Percentiles rank a stretch among this genome's conserved stretches.
Conservation (phyloP, 2,888 invertebrate species). For the Heliconius aoede region DNA sequence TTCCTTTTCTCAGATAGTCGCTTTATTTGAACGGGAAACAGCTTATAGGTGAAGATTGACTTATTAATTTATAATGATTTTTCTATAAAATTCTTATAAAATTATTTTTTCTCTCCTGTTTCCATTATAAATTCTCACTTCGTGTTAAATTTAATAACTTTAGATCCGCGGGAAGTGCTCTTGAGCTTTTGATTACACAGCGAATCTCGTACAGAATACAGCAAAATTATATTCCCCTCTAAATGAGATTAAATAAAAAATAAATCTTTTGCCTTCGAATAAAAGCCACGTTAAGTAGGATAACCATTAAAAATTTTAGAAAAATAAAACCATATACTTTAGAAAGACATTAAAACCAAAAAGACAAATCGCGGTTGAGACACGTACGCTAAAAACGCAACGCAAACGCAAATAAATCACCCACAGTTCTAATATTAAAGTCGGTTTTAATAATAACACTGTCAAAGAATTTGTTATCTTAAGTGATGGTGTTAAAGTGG, state of each 20-base stretch:
- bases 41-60: too few species aligned
- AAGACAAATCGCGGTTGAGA: constrained; percentile 52
- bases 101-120: too few species aligned
- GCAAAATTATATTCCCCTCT: too few species aligned
- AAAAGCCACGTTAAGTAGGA: neutral
- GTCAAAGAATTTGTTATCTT: constrained; percentile 48
- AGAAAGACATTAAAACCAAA: constrained; percentile 35
- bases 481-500: constrained; percentile 55
- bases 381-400: constrained; percentile 63
- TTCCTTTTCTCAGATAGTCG: too few species aligned
- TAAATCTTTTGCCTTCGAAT: neutral
- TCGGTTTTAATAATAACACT: constrained; percentile 51
- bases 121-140: too few species aligned
- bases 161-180: too few species aligned
- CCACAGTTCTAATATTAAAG: constrained; percentile 75
- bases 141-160: too few species aligned
- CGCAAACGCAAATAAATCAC: constrained; percentile 57
- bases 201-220: too few species aligned
- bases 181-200: too few species aligned
- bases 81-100: too few species aligned
- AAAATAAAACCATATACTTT: neutral
- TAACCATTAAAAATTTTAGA: neutral
- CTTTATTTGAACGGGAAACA: too few species aligned
- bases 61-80: too few species aligned
- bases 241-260: neutral